phyloP scores from a whole-genome alignment of 2,113 vertebrate genomes.

The Pardalotus punctatus region DNA sequence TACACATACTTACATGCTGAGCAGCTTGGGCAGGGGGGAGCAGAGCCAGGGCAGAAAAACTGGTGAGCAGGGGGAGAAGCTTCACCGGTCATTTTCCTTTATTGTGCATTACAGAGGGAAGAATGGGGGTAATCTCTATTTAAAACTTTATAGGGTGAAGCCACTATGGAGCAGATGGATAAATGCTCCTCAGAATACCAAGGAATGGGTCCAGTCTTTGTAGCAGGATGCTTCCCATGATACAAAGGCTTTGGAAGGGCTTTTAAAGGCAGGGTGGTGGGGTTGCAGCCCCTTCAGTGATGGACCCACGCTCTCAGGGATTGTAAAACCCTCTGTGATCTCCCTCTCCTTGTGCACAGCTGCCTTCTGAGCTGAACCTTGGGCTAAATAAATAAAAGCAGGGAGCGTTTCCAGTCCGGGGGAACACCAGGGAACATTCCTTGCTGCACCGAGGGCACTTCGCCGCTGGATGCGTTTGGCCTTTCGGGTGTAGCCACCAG shows the following conservation, averaged over 20 bases:
- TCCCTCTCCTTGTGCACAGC: not conserved
- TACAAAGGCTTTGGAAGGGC: not conserved
- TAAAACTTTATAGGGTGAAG: not conserved
- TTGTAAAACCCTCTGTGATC: not conserved
- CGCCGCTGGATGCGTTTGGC: fast-evolving
- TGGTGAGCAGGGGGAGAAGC: not conserved
- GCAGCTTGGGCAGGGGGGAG: not conserved
- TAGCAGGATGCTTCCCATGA: not conserved
- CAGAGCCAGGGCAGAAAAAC: not conserved
- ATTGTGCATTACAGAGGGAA: not conserved
- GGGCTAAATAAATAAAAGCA: not conserved
- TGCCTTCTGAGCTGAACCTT: not conserved
- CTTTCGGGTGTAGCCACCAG: not conserved
- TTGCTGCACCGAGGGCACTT: fast-evolving
- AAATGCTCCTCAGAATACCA: not conserved
- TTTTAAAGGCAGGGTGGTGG: not conserved
- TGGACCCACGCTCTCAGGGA: fast-evolving
- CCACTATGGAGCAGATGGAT: not conserved
- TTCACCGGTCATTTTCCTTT: not conserved
- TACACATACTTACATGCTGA: conserved; percentile 73
- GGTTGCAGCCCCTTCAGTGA: not conserved
- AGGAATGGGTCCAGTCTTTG: not conserved
- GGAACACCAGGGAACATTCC: not conserved
- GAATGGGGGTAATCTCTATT: not conserved
- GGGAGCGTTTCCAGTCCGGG: not conserved